phyloP scores from a whole-genome alignment of 2,113 vertebrate genomes.

The Ellobius talpinus region DNA sequence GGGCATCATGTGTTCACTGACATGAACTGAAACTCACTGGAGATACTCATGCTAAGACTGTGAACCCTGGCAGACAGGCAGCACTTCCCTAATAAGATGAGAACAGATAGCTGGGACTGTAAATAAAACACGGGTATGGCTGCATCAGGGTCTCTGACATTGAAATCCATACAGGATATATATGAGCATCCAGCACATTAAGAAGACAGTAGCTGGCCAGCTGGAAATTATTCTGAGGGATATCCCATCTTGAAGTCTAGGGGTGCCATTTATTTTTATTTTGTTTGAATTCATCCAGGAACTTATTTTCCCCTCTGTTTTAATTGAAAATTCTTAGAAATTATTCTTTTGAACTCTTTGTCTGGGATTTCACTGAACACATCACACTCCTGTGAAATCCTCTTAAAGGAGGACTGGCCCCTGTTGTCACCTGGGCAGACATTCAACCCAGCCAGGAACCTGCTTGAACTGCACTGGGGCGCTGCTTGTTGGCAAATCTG shows the following conservation, averaged over 20 bases:
- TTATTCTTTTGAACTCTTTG: background rate
- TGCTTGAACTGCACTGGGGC: background rate
- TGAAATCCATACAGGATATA: background rate
- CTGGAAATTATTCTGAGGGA: background rate
- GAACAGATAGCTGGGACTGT: background rate
- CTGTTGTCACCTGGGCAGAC: background rate
- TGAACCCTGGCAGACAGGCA: background rate
- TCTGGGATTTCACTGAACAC: background rate
- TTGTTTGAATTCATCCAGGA: background rate
- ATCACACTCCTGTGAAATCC: background rate
- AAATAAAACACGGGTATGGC: background rate
- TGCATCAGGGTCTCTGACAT: background rate
- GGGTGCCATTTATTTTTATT: background rate
- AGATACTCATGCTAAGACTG: background rate
- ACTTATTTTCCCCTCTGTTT: background rate
- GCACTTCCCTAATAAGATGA: background rate
- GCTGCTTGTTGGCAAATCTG: background rate
- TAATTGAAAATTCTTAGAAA: background rate
- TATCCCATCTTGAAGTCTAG: background rate
- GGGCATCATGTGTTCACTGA: too few species aligned
- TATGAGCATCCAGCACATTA: background rate
- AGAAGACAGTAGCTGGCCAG: background rate
- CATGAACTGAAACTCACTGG: background rate
- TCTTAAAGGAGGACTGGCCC: too few species aligned
- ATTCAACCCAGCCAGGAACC: background rate